Conservation (phyloP, 2,888 invertebrate genomes). For the Coleophora deauratella region DNA sequence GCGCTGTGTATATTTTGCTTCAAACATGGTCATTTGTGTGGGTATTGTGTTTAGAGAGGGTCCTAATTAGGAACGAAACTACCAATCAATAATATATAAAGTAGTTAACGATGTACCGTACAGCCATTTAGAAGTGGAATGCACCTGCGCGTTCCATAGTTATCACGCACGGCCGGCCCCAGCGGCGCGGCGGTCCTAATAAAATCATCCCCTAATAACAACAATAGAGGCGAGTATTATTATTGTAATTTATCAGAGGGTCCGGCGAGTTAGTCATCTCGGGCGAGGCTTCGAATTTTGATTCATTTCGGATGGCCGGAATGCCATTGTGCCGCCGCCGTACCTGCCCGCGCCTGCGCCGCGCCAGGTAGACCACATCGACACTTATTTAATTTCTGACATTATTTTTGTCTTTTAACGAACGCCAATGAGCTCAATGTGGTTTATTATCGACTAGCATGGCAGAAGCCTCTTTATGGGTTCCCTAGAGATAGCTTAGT, state of each 20-base stretch:
- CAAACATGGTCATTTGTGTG: too few species aligned
- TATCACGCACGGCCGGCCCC: too few species aligned
- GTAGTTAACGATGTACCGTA: slow-evolving; percentile 36
- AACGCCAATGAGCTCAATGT: slow-evolving; percentile 43
- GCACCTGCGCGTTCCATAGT: slow-evolving; percentile 53
- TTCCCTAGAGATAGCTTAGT: neutral
- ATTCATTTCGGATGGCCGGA: slow-evolving; percentile 68
- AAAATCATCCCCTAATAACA: slow-evolving; percentile 63
- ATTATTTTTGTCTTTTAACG: slow-evolving; percentile 62
- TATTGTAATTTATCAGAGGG: slow-evolving; percentile 57
- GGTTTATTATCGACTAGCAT: slow-evolving; percentile 57
- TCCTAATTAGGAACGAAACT: slow-evolving; percentile 7
- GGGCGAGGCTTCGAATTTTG: slow-evolving; percentile 51
- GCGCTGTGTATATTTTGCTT: too few species aligned
- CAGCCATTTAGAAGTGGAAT: slow-evolving; percentile 5
- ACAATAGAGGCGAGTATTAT: slow-evolving; percentile 55
- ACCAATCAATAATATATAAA: slow-evolving; percentile 40
- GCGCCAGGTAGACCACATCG: slow-evolving; percentile 18
- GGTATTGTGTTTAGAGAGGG: neutral
- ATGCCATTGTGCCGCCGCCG: slow-evolving; percentile 63
- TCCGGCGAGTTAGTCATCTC: slow-evolving; percentile 41
- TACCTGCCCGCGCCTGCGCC: slow-evolving; percentile 50
- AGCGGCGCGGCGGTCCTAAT: slow-evolving; percentile 46
- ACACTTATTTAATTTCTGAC: slow-evolving; percentile 10
- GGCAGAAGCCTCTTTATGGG: slow-evolving; percentile 20